A percentile compares a stretch with the other conserved stretches of the same genome.
Conservation (phyloP, 35 echinoderm and acorn worm genomes). For the Apostichopus californicus region DNA sequence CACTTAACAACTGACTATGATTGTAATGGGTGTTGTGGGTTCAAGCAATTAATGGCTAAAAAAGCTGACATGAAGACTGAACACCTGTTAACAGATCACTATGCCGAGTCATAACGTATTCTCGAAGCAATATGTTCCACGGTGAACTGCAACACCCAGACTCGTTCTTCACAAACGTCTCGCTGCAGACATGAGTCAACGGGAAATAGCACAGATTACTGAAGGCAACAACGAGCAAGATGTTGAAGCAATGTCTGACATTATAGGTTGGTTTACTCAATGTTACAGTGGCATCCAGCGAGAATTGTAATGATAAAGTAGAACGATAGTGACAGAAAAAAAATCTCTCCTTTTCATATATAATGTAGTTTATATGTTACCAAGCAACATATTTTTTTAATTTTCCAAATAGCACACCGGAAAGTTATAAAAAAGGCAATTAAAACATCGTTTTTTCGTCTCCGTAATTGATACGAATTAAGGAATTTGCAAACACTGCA, state of each 20-base stretch:
- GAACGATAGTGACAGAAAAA: too few relatives aligned
- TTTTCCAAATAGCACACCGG: too few relatives aligned
- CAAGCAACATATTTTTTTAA: too few relatives aligned
- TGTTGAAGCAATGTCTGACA: neutral
- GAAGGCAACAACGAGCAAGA: neutral
- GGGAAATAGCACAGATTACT: conserved; percentile 7
- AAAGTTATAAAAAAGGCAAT: too few relatives aligned
- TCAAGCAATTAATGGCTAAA: neutral
- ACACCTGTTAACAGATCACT: neutral
- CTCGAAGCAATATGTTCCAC: neutral
- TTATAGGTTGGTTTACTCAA: neutral
- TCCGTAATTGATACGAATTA: too few relatives aligned
- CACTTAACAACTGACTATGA: too few relatives aligned
- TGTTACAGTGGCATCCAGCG: conserved; percentile 54
- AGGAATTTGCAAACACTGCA: too few relatives aligned
- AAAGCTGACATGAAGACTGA: neutral
- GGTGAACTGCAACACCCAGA: neutral
- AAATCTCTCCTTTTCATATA: too few relatives aligned
- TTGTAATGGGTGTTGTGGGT: neutral
- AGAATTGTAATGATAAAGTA: neutral
- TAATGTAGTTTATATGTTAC: too few relatives aligned
- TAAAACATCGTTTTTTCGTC: too few relatives aligned
- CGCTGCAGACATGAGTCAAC: neutral
- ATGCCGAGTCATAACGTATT: neutral
- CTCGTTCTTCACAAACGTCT: neutral